Base-by-base conservation (phyloP, 2,797 vertebrate species). In the Liparis tanakae region DNA sequence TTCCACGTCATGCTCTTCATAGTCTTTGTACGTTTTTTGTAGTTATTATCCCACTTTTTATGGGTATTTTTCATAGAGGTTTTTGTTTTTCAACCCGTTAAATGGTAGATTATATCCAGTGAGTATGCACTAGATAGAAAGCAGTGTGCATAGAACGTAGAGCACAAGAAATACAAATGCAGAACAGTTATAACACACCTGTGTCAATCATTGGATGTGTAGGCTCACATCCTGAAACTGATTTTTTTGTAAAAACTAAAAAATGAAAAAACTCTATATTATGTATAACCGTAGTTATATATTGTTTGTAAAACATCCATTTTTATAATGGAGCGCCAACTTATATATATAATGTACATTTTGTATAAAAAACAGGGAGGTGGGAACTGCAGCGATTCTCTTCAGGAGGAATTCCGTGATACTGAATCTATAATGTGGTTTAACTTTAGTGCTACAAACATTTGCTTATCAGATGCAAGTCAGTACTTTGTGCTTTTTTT, bases 401-500 rank as follows among this genome's bases (percentile, higher is more conserved):
- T 93, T 74, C 88, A 83, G 76, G 13, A 92, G 84, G 72, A 87
- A 86, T 86, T 93, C 92, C 90, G 91, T 93, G 90, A 72, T 74
- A 74, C 77, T 81, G 81, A 64, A 70, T 88, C 72, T 82, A 67
- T 72, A 71, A 30, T 73, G 64, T 55, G 54, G 72, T 85, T 85
- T 80, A 81, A 75, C 71, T 82, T 87, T 93, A 93, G 91, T 93
- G 94, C 94, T 96, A 96, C 93, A 93, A 69, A 93, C 94, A 94
- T 95, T 95, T 95, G 93, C 94, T 93, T 94, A 88, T 90, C 92
- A 92, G 93, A 94, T 88, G 90, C 88, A 94, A 96, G 90, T 95
- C 94, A 94, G 94, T 96, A 95, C 96, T 92, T 95, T 96, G 94
- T 91, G 94, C 94, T 94, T 96, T 96, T 96, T 95, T 95, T 95